Evolutionary conservation across 2,797 vertebrate genomes (phyloP), one percentile per base, ranked within the genome.

Genomic region (Silurus lanzhouensis): DNA sequence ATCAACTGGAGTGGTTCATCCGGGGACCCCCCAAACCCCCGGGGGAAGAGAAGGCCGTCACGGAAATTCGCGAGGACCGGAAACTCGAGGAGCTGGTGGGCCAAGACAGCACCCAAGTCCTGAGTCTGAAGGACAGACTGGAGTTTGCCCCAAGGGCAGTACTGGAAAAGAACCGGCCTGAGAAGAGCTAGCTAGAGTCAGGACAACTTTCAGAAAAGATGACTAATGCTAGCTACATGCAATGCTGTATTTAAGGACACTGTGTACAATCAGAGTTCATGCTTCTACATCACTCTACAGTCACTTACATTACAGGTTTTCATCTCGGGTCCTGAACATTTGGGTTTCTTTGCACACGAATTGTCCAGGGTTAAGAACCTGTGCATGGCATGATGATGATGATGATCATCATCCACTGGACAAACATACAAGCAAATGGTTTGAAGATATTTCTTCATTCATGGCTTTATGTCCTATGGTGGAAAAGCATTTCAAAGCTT

Each of bases 91-190:
- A 99, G 84, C 95, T 96, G 83, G 91, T 88, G 0, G 97, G 96
- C 31, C 93, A 93, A 89, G 98, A 99, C 92, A 90, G 96, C 89
- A 98, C 97, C 14, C 93, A 98, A 91, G 97, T 99, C 90, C 94
- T 96, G 74, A 99, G 98, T 93, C 95, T 99, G 27, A 99, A 99
- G 90, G 97, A 99, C 83, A 97, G 94, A 91, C 91, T 98, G 82
- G 98, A 99, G 91, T 99, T 99, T 84, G 94, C 97, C 19, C 98
- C 98, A 0, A 96, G 93, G 93, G 98, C 98, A 0, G 98, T 96
- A 83, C 94, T 99, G 81, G 96, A 99, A 92, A 95, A 97, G 92
- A 99, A 99, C 94, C 93, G 97, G 8, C 91, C 96, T 0, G 97
- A 97, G 85, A 97, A 99, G 92, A 99, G 94, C 90, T 99, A 90